Base-by-base conservation (phyloP, 2,888 invertebrate genomes). In the Protophormia terraenovae region DNA sequence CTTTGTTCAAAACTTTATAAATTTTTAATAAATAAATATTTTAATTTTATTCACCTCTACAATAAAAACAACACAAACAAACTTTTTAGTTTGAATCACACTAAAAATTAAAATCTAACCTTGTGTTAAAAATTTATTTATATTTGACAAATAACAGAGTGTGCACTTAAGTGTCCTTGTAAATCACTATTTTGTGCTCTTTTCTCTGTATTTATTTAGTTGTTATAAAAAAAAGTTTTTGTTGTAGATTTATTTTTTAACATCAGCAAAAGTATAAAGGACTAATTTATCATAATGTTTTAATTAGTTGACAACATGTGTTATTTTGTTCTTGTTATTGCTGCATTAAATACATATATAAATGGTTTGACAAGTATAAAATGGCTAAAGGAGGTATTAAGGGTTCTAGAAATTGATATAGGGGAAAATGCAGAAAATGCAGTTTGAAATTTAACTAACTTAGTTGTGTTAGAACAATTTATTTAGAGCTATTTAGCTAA, bases 281-380 rank as follows among this genome's bases (percentile, higher is more conserved):
- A 60, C 16, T 67, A 62, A 73, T 83, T 78, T 62, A 67, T 78
- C 29, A 69, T 62, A 73, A 77, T 77, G 55, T 24, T 72, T 60
- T 72, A 83, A 83, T 78, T 83, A 83, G 67, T 69, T 73, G 73
- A 83, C 67, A 83, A 58, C 76, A 78, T 72, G 67, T 67, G 60
- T 58, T 62, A n/a, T n/a, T 16, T 50, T 35, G 38, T 83, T n/a
- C n/a, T n/a, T 38, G 64, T 32, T 60, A 4, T 27, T 24, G 1
- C 7, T n/a, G 24, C 69, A 14, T n/a, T 35, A 67, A 32, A 32
- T 7, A 32, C 32, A 19, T 4, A 35, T 24, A 19, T 8, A 24
- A 29, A 47, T 19, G 45, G 1, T 10, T 53, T 24, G 24, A 53
- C 53, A 53, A 53, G 12, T 53, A n/a, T n/a, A 53, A 24, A 53